Conservation (phyloP, 2,797 vertebrate genomes). For the Ctenochaetus hawaiiensis region DNA sequence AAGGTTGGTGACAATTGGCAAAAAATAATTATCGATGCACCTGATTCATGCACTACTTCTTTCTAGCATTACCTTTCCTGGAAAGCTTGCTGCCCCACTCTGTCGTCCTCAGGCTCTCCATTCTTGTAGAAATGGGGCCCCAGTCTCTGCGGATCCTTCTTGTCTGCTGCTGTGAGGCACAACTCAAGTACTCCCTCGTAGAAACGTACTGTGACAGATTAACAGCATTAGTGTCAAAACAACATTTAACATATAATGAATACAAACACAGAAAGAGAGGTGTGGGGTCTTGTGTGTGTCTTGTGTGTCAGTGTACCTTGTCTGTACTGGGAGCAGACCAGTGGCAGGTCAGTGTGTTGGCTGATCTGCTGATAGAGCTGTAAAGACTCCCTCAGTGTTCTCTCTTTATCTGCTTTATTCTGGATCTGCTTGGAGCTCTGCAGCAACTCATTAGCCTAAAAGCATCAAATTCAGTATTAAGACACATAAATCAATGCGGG, state of each 20-base stretch:
- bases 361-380: conserved; percentile 97
- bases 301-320: conserved; percentile 87
- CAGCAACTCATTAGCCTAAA: conserved; percentile 96
- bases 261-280: not conserved
- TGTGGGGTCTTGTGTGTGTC: no score
- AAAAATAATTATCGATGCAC: not conserved
- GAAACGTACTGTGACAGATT: conserved; percentile 89
- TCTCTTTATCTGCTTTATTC: conserved; percentile 93
- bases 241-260: not conserved
- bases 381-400: conserved; percentile 92
- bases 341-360: conserved; percentile 94
- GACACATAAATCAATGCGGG: conserved; percentile 39
- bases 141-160: conserved; percentile 96
- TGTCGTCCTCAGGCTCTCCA: conserved; percentile 95
- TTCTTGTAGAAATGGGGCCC: conserved; percentile 98
- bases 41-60: not conserved
- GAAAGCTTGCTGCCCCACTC: conserved; percentile 92
- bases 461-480: conserved; percentile 29
- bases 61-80: conserved; percentile 88
- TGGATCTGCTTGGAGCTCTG: conserved; percentile 94
- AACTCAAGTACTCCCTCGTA: conserved; percentile 97
- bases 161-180: conserved; percentile 95
- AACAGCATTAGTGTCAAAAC: not conserved
- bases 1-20: not conserved
- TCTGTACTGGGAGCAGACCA: conserved; percentile 94